phyloP scores from a whole-genome alignment of 2,797 vertebrate genomes.

The Clamator glandarius region DNA sequence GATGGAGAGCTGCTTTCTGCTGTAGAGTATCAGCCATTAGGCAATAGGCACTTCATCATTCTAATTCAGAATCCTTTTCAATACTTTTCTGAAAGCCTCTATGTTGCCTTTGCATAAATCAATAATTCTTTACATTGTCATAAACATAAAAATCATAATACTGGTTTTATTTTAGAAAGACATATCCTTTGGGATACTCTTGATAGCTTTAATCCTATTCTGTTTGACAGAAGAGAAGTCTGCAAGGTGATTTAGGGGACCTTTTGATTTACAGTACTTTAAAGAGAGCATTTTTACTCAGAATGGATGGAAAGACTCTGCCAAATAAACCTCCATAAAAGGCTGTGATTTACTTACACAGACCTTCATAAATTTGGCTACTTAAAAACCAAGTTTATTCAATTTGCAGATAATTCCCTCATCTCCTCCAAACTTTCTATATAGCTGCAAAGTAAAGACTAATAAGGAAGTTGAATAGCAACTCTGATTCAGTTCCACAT shows the following conservation, averaged over 20 bases:
- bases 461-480: neutral
- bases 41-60: neutral
- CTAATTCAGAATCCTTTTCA: neutral
- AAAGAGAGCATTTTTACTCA: neutral
- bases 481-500: neutral
- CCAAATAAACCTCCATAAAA: neutral
- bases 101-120: constrained; percentile 15
- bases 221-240: neutral
- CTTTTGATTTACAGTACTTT: neutral
- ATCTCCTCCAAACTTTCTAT: neutral
- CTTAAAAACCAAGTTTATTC: neutral
- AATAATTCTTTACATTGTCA: constrained; percentile 6
- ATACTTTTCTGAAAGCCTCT: neutral
- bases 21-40: neutral
- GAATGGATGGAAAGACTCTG: neutral
- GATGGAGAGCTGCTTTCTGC: constrained; percentile 16
- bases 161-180: constrained; percentile 1
- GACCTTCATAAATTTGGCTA: neutral
- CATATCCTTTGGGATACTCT: neutral
- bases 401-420: constrained; percentile 7
- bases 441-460: neutral
- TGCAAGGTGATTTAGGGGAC: constrained; percentile 45
- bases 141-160: constrained; percentile 8
- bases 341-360: neutral
- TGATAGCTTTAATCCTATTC: constrained; percentile 25